These are phyloP conservation scores for Callinectes sapidus DNA, from an alignment of 2,888 invertebrate genomes.

Conservation along the genomic window DNA sequence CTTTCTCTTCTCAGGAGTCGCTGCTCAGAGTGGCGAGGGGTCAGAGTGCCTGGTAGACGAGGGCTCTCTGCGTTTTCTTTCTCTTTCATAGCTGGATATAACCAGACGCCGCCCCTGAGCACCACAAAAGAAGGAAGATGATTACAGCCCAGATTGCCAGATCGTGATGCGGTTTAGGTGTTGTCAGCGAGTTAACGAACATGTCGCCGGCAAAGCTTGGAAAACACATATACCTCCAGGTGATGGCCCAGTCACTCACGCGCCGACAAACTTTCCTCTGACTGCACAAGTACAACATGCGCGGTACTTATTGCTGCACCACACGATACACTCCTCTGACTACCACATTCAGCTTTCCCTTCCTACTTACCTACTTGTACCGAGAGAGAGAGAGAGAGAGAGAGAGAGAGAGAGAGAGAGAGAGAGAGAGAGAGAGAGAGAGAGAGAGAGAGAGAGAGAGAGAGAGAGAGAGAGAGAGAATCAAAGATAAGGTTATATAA, in stretches of 20 bases:
- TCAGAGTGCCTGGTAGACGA: conserved; percentile 4
- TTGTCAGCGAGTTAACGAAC: not conserved
- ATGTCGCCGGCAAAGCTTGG: not conserved
- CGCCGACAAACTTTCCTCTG: not conserved
- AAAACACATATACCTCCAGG: not conserved
- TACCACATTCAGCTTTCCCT: not conserved
- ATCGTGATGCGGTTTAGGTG: not conserved
- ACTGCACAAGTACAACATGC: not conserved
- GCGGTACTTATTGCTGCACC: not conserved
- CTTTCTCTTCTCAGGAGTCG: conserved; percentile 17
- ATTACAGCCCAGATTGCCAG: not conserved
- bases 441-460: not conserved
- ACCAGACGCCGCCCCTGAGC: not conserved
- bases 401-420: conserved; percentile 7
- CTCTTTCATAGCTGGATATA: not conserved
- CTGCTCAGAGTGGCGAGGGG: not conserved
- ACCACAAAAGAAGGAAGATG: not conserved
- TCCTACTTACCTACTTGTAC: not conserved
- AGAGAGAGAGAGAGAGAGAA: not conserved
- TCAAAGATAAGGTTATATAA: not conserved
- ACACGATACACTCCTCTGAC: conserved; percentile 4
- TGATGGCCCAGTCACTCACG: not conserved
- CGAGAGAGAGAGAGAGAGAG: not conserved
- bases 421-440: not conserved
- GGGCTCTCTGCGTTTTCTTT: not conserved